Evolutionary conservation across 37 sponge, comb jelly and placozoan genomes (phyloP).

Genomic region (Aplysina aerophoba): DNA sequence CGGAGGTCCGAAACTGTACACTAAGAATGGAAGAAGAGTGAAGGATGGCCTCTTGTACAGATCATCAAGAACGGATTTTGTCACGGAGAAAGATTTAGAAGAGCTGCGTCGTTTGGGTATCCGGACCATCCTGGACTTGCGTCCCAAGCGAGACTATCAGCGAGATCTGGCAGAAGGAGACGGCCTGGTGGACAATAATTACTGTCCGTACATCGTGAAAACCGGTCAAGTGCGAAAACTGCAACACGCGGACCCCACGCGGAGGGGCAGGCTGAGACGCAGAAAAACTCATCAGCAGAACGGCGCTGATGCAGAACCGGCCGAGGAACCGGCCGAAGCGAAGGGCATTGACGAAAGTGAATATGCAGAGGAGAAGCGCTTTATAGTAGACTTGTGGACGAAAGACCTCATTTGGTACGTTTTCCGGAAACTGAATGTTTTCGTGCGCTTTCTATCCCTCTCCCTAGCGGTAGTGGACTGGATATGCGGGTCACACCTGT

Average conservation of each 20-base stretch:
- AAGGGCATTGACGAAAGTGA: not conserved
- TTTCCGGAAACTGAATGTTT: conserved; percentile 63
- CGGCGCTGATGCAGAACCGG: not conserved
- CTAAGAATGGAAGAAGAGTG: conserved; percentile 41
- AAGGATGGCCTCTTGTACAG: conserved; percentile 71
- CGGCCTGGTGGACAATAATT: conserved; percentile 54
- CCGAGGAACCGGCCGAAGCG: not conserved
- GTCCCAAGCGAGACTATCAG: conserved; percentile 59
- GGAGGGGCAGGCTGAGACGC: not conserved
- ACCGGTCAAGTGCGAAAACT: conserved; percentile 51
- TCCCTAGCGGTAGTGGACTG: conserved; percentile 67
- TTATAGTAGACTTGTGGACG: conserved; percentile 69
- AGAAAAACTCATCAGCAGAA: conserved; percentile 13
- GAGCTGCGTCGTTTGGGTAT: conserved; percentile 60
- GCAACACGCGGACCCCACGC: conserved; percentile 26
- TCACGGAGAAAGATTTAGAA: conserved; percentile 59
- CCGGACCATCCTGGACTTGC: conserved; percentile 72
- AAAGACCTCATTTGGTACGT: conserved; percentile 64
- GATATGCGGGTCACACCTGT: conserved; percentile 64
- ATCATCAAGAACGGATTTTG: conserved; percentile 77
- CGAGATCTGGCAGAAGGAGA: conserved; percentile 58
- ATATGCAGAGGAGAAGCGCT: not conserved
- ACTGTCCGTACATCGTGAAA: conserved; percentile 50
- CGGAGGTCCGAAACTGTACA: conserved; percentile 53
- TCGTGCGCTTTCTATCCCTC: conserved; percentile 70